Evolutionary conservation across 1,140 invertebrate genomes (phyloP).

Genomic region (Prorops nasuta): DNA sequence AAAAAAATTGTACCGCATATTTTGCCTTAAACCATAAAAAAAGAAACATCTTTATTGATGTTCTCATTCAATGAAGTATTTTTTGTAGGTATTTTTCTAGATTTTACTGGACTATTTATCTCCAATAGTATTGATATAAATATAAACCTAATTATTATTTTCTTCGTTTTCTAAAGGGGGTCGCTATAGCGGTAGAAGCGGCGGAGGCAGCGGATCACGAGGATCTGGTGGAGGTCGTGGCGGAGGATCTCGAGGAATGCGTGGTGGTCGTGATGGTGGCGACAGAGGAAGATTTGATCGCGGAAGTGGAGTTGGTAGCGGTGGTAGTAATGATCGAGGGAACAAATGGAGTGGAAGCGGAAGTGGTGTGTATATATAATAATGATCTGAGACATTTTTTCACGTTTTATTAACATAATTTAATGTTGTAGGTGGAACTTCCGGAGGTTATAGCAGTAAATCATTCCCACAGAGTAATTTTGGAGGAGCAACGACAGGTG

Average conservation of each 20-base stretch:
- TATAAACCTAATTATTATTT: not conserved
- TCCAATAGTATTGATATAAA: too few species aligned
- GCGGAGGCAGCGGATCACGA: conserved; percentile 20
- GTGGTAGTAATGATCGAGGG: conserved; percentile 25
- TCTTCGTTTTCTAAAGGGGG: conserved; percentile 22
- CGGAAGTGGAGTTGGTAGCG: conserved; percentile 15
- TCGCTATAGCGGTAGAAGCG: conserved; percentile 32
- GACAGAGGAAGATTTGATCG: conserved; percentile 44
- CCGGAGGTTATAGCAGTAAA: conserved; percentile 32
- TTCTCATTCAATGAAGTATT: too few species aligned
- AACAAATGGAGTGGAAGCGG: conserved; percentile 43
- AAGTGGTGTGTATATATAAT: conserved; percentile 20
- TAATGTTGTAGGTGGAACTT: conserved; percentile 27
- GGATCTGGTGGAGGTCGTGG: conserved; percentile 22
- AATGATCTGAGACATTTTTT: not conserved
- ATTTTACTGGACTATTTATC: too few species aligned
- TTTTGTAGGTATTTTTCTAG: too few species aligned
- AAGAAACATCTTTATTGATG: too few species aligned
- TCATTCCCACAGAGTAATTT: conserved; percentile 37
- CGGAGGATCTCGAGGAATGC: conserved; percentile 26
- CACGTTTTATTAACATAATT: not conserved
- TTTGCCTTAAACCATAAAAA: too few species aligned
- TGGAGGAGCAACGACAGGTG: conserved; percentile 22
- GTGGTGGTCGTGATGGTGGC: conserved; percentile 36
- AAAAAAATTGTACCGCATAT: too few species aligned